phyloP scores from a whole-genome alignment of 2,113 vertebrate species.

The Sphaerodactylus townsendi region DNA sequence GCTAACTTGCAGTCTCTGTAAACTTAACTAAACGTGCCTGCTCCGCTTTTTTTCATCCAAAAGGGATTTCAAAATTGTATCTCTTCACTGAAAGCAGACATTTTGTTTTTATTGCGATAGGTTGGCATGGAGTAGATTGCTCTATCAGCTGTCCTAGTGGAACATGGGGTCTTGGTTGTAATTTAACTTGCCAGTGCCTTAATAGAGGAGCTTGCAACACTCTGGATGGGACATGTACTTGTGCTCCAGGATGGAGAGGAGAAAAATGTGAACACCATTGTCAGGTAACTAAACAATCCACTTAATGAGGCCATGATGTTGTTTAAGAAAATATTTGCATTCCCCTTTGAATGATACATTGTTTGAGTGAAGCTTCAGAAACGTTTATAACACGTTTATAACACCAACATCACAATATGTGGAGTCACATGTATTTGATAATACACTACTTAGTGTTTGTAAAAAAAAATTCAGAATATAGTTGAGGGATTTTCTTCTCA shows the following conservation, averaged over 20 bases:
- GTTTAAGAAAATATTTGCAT: rapidly evolving
- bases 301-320: neutral
- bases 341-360: neutral
- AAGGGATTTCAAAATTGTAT: neutral
- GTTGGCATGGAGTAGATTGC: constrained; percentile 96
- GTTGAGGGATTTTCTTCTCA: constrained; percentile 22
- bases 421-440: constrained; percentile 17
- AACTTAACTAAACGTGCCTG: neutral
- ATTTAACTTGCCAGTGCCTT: constrained; percentile 87
- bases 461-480: constrained; percentile 13
- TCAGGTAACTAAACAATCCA: constrained; percentile 76
- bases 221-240: constrained; percentile 88
- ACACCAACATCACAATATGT: neutral
- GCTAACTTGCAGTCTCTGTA: neutral
- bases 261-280: constrained; percentile 86
- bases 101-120: constrained; percentile 68
- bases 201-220: constrained; percentile 89
- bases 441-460: neutral
- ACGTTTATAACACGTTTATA: neutral
- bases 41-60: neutral
- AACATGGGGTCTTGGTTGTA: constrained; percentile 92
- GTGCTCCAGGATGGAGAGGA: constrained; percentile 90
- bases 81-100: neutral
- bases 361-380: neutral
- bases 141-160: constrained; percentile 95